These are phyloP conservation scores for Amphipyra berbera DNA, from an alignment of 2,888 invertebrate genomes.

Conservation along the genomic window DNA sequence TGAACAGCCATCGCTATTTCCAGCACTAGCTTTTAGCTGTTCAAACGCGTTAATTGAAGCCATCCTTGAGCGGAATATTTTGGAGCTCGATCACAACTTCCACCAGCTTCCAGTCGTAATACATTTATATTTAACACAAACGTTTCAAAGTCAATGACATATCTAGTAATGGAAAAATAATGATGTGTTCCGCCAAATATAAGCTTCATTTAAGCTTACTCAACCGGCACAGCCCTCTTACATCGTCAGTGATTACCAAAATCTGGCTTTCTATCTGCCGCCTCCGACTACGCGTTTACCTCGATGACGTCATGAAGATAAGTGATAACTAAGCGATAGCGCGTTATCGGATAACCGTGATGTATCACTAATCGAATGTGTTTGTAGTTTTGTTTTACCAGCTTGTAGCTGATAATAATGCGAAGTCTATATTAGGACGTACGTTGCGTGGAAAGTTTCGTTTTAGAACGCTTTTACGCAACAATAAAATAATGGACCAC, in stretches of 20 bases:
- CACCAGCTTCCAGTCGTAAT: not conserved
- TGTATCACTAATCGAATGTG: constrained; percentile 85
- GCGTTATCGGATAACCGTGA: constrained; percentile 80
- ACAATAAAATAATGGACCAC: not conserved
- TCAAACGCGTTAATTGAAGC: not conserved
- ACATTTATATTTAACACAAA: not conserved
- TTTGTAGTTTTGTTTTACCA: constrained; percentile 69
- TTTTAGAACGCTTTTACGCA: constrained; percentile 7
- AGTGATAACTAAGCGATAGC: constrained; percentile 63
- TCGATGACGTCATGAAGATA: constrained; percentile 75
- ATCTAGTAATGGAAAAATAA: constrained; percentile 38
- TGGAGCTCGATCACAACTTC: not conserved
- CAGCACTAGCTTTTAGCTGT: not conserved
- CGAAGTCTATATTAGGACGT: constrained; percentile 29
- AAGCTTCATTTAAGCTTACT: constrained; percentile 22
- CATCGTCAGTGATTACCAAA: constrained; percentile 53
- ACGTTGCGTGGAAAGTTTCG: constrained; percentile 34
- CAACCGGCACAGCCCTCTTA: constrained; percentile 34
- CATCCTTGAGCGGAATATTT: not conserved
- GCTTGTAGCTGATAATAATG: constrained; percentile 55
- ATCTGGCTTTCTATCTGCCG: constrained; percentile 57
- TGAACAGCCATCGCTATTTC: not conserved
- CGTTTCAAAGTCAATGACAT: constrained; percentile 15
- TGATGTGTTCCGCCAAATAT: constrained; percentile 39
- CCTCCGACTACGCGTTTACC: constrained; percentile 59